phyloP scores from a whole-genome alignment of 37 sponge, comb jelly and placozoan genomes.

The Halichondria panicea region DNA sequence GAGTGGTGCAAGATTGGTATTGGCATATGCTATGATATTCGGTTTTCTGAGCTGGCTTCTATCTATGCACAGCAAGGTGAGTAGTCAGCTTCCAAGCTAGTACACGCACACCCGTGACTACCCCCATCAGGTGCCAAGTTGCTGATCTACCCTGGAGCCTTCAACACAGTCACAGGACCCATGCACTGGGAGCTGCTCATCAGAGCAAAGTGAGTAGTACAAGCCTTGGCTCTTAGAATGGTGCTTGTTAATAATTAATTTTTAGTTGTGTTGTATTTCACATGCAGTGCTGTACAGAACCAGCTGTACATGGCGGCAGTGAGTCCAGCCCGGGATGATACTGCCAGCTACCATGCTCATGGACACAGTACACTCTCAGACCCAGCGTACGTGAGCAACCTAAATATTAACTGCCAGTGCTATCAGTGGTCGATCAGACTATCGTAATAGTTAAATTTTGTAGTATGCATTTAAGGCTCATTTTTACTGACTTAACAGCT shows the following conservation, averaged over 20 bases:
- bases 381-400: slow-evolving; percentile 70
- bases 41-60: slow-evolving; percentile 91
- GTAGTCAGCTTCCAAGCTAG: not conserved
- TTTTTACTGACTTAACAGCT: too few species aligned
- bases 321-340: slow-evolving; percentile 82
- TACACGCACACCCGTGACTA: not conserved
- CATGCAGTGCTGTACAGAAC: slow-evolving; percentile 67
- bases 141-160: slow-evolving; percentile 90
- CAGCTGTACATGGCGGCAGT: slow-evolving; percentile 79
- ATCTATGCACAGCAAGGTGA: slow-evolving; percentile 70
- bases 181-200: slow-evolving; percentile 93
- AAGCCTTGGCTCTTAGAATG: not conserved
- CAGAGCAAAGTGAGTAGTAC: slow-evolving; percentile 46
- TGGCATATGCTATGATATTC: slow-evolving; percentile 94
- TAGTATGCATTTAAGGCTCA: too few species aligned
- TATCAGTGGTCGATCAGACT: too few species aligned
- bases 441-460: too few species aligned
- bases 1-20: slow-evolving; percentile 92
- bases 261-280: not conserved
- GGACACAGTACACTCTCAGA: slow-evolving; percentile 78
- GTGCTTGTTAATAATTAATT: not conserved
- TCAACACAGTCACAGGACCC: slow-evolving; percentile 98
- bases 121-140: slow-evolving; percentile 71
- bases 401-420: too few species aligned
- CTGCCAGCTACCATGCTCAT: slow-evolving; percentile 75